Evolutionary conservation across 64 coral and sea anemone genomes (phyloP).

Genomic region (Cladopsammia gracilis): DNA sequence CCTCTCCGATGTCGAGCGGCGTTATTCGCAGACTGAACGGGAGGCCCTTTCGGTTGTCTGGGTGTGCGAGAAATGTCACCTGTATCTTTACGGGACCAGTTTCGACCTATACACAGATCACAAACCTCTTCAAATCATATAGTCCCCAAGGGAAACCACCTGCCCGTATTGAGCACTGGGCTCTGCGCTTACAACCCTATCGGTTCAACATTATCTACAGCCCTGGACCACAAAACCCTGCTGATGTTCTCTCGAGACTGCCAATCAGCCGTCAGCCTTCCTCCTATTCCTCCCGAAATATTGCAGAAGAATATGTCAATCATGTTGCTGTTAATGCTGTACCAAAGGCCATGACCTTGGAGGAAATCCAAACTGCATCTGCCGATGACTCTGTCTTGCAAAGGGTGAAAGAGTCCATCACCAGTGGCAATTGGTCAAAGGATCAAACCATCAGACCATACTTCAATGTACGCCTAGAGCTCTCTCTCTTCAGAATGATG

Average conservation of each 20-base stretch:
- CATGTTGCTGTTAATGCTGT: not conserved
- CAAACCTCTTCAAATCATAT: conserved; percentile 5
- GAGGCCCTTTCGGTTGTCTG: conserved; percentile 5
- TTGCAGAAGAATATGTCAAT: conserved; percentile 6
- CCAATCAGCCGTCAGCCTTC: not conserved
- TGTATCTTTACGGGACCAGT: not conserved
- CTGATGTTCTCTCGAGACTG: not conserved
- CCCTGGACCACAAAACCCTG: not conserved
- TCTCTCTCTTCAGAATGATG: not conserved
- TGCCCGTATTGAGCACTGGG: not conserved
- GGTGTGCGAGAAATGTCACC: not conserved
- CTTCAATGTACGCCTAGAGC: not conserved
- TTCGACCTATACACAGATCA: conserved; percentile 15
- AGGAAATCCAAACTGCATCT: no score
- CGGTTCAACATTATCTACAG: not conserved
- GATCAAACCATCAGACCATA: not conserved
- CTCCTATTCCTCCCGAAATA: not conserved
- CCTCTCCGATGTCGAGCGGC: not conserved
- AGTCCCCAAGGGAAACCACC: not conserved
- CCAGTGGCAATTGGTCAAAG: not conserved
- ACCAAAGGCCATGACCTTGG: no score
- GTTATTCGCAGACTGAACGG: not conserved
- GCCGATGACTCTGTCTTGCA: no score
- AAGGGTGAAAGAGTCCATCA: no score
- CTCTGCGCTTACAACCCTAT: not conserved